Evolutionary conservation across 2,113 vertebrate species (phyloP), one percentile per base, ranked within the genome.

Genomic region (Ranitomeya imitator): DNA sequence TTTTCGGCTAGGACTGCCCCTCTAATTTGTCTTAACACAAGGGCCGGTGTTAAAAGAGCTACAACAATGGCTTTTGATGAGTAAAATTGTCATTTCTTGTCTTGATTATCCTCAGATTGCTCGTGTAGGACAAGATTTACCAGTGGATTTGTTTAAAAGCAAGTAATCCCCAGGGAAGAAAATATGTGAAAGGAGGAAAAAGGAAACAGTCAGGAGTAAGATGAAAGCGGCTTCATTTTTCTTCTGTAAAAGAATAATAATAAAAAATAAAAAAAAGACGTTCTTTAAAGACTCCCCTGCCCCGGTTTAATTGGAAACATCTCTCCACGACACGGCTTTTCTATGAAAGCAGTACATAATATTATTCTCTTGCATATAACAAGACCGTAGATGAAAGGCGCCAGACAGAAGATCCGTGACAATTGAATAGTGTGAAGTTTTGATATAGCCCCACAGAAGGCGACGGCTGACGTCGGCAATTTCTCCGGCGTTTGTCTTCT

Each of bases 81-180:
- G 63, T 15, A 60, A 80, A 86, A 83, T 85, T 6, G 5, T 0
- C 0, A 78, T 89, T 90, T 90, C 88, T 81, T 81, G 55, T 91
- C 85, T 63, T 82, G 81, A 78, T 93, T 90, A 86, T 93, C 90
- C 90, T 65, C 84, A 90, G 86, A 90, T 91, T 92, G 93, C 91
- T 83, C 84, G 92, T 83, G 90, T 31, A 92, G 91, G 91, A 90
- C 79, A 90, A 89, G 89, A 89, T 51, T 87, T 19, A 0, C 23
- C 14, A 78, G 83, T 90, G 89, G 89, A 90, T 91, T 90, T 90
- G 86, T 73, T 91, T 91, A 89, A 90, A 91, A 91, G 90, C 26
- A 85, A 69, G n/a, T 85, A n/a, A 69, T 90, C 90, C 89, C 86
- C n/a, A 87, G 86, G 90, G 88, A 90, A 92, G 67, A 73, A 26